Conservation (phyloP, 2,113 vertebrate species). For the Saccopteryx bilineata region DNA sequence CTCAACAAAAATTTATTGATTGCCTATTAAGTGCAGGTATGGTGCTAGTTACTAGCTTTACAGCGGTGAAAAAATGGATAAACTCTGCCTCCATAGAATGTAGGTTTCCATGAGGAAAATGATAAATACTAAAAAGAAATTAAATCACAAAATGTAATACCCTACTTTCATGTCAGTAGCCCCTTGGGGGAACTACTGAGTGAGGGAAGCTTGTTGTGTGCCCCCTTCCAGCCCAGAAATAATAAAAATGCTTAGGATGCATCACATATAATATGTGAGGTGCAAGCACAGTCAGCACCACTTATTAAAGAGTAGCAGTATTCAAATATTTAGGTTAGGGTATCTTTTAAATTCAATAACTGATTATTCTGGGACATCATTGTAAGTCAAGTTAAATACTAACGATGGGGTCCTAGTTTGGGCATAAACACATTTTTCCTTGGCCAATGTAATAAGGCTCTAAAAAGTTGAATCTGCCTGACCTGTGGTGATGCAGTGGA, state of each 20-base stretch:
- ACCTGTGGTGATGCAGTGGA: too few species aligned
- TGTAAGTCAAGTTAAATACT: neutral
- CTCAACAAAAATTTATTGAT: neutral
- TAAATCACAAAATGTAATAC: neutral
- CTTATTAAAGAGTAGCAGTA: neutral
- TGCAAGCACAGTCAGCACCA: neutral
- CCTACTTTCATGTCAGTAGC: neutral
- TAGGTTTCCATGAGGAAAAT: neutral
- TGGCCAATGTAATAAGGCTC: neutral
- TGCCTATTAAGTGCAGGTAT: neutral
- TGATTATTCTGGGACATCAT: neutral
- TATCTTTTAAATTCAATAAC: neutral
- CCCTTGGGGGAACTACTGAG: neutral
- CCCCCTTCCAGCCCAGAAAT: neutral
- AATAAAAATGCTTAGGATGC: neutral
- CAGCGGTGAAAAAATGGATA: neutral
- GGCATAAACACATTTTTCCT: neutral
- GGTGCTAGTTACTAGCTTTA: neutral
- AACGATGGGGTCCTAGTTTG: neutral
- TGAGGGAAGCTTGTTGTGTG: neutral
- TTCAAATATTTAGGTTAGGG: neutral
- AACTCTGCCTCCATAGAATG: neutral
- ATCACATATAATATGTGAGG: neutral
- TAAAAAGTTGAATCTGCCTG: neutral
- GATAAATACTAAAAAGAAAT: conserved; percentile 40